Evolutionary conservation across 2,113 vertebrate genomes (phyloP), one percentile per base, ranked within the genome.

Genomic region (Pseudopipra pipra): DNA sequence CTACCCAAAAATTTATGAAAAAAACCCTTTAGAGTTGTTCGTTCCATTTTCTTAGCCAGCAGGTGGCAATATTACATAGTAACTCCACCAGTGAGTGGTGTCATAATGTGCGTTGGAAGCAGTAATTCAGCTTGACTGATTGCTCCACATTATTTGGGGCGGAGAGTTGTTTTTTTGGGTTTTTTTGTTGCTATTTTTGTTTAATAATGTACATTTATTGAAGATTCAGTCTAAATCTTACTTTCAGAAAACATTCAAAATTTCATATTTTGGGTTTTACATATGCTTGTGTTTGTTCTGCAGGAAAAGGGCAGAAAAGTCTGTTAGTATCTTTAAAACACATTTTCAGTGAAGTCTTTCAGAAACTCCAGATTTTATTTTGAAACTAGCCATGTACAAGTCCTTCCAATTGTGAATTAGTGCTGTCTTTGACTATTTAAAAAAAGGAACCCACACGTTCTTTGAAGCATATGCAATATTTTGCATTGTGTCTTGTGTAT

Each of bases 91-190:
- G 25, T 56, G 12, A 41, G 24, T 30, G 11, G 28, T 30, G 5
- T 37, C 22, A 4, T 8, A 10, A 0, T 0, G 0, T 46, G 15
- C 30, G 1, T 1, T 22, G 19, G 2, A 39, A 31, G 70, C 68
- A 24, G 24, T 56, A 41, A 41, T 58, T 70, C 8, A n/a, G 49
- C 39, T 58, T 54, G 27, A 65, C 15, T 35, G 30, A 33, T 25
- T 46, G 14, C 16, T 68, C 24, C 30, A 35, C 5, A 1, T 31
- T 41, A 41, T 41, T 13, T 41, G 12, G 17, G 25, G 37, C 25
- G 8, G 17, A 19, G 10, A 14, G 24, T 35, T 35, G 25, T 28
- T 39, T 39, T 8, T 62, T 62, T 28, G 59, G 8, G 3, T 25
- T 23, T 35, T n/a, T 41, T 25, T 6, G 8, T 27, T 49, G 19